Base-by-base conservation (phyloP, 1,140 invertebrate genomes). In the Drosophila repletoides region DNA sequence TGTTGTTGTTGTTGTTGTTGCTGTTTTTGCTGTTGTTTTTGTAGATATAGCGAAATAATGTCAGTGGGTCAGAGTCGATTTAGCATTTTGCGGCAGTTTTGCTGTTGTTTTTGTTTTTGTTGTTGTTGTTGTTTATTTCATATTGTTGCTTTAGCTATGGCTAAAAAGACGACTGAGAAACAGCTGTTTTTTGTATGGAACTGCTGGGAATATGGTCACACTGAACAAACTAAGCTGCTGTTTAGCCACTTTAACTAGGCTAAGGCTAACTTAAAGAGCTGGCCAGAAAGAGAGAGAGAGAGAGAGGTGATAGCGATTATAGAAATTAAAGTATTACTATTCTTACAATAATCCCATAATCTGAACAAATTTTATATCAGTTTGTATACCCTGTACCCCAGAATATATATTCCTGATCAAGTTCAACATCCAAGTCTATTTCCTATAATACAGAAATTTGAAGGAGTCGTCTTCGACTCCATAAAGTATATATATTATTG, bases 41-140 rank as follows among this genome's bases (percentile, higher is more conserved):
- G 58, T 17, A 24, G 61, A 31, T 65, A 58, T 58, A 56, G 55
- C 29, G 61, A 83, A 81, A 81, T 84, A 81, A 73, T 81, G 77
- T 81, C 77, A 81, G 77, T 81, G 77, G 77, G 77, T 81, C 77
- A 81, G 77, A 83, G 77, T 81, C 77, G 77, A 83, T 81, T 81
- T 83, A 80, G 77, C 76, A 83, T 80, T 80, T 80, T 55, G 68
- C 55, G 38, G 59, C 49, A 63, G 15, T 61, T 24, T 31, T n/a
- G 3, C 28, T 55, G 34, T 51, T 51, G 15, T 38, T 43, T 43
- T 56, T 51, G 31, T 61, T 52, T 24, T 55, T 56, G 38, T 51
- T 64, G 31, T 45, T 56, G 28, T 31, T 51, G 17, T 12, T 61
- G n/a, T n/a, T n/a, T n/a, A n/a, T 21, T 65, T 59, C n/a, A 17